Evolutionary conservation across 2,888 invertebrate genomes (phyloP), one percentile per base, ranked within the genome.

Genomic region (Cephus pygmeus): DNA sequence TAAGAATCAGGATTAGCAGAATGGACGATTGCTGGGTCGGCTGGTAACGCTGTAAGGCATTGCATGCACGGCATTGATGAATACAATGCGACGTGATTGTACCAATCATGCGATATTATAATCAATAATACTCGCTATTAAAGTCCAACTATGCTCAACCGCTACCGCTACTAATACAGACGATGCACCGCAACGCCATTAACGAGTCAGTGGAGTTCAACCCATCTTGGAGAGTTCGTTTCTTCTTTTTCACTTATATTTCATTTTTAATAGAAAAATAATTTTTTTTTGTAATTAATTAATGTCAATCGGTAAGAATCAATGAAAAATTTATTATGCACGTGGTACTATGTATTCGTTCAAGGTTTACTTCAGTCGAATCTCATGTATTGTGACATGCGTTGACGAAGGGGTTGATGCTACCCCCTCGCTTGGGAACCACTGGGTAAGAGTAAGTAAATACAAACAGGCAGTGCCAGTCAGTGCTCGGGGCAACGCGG

Each of bases 21-120:
- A 71, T 23, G 71, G 71, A 31, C 31, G 31, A 71, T 11, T 9
- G 23, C 56, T 15, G 1, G 23, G 23, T 56, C 56, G 23, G 56
- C 9, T 56, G 56, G 56, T 56, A 56, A 56, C 23, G 23, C 56
- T 9, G 56, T 23, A 56, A 56, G 56, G 56, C 56, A 56, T 88
- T 85, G 89, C 89, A 88, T 89, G 89, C 87, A 81, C 80, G 78
- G 82, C 87, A 87, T 87, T 87, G 88, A 87, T 85, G 85, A 84
- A 86, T 84, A 85, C 86, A 85, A 85, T 84, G 85, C 83, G 84
- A 88, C 86, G 84, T 88, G 88, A 89, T 90, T 88, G 88, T 88
- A 86, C 87, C 87, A 87, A 90, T 90, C 90, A 90, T 90, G 89
- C 90, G 86, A 90, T 89, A 90, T 88, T 87, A 88, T 87, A 89